These are phyloP conservation scores for Griposia aprilina DNA, from an alignment of 2,888 invertebrate species.

Conservation along the genomic window DNA sequence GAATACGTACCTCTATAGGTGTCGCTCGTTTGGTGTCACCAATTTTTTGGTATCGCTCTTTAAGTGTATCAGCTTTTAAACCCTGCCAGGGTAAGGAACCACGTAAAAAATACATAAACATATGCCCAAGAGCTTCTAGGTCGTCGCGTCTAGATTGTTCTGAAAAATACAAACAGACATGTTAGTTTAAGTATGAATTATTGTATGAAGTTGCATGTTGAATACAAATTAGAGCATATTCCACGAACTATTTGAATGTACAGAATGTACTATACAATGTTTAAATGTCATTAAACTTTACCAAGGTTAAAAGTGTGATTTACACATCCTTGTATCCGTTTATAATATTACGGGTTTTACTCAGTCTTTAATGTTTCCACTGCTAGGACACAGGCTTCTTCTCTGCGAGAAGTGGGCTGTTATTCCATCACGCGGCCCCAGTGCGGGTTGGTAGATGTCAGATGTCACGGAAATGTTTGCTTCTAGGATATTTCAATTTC, in stretches of 20 bases:
- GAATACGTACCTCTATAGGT: slow-evolving; percentile 95
- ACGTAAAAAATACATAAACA: slow-evolving; percentile 99
- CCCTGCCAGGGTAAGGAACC: slow-evolving; percentile 99
- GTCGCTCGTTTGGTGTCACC: slow-evolving; percentile 99
- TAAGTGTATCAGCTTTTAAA: slow-evolving; percentile 99
- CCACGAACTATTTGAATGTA: slow-evolving; percentile 56
- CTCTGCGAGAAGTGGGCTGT: not conserved
- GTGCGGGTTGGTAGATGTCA: not conserved
- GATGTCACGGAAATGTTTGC: not conserved
- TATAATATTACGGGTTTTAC: slow-evolving; percentile 32
- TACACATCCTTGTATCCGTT: slow-evolving; percentile 49
- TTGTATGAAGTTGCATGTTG: slow-evolving; percentile 62
- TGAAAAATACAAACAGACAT: slow-evolving; percentile 80
- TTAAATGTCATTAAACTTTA: slow-evolving; percentile 58
- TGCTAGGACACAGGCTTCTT: not conserved
- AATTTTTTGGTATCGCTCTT: slow-evolving; percentile 99
- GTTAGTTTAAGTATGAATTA: slow-evolving; percentile 50
- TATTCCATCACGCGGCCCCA: not conserved
- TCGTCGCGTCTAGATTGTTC: slow-evolving; percentile 99
- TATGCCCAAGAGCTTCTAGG: slow-evolving; percentile 99
- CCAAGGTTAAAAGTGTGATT: slow-evolving; percentile 58
- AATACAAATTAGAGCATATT: slow-evolving; percentile 62
- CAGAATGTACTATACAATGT: slow-evolving; percentile 46
- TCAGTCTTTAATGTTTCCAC: not conserved
- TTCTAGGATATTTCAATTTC: not conserved